Conservation (phyloP, 2,113 vertebrate genomes). For the Puma concolor region DNA sequence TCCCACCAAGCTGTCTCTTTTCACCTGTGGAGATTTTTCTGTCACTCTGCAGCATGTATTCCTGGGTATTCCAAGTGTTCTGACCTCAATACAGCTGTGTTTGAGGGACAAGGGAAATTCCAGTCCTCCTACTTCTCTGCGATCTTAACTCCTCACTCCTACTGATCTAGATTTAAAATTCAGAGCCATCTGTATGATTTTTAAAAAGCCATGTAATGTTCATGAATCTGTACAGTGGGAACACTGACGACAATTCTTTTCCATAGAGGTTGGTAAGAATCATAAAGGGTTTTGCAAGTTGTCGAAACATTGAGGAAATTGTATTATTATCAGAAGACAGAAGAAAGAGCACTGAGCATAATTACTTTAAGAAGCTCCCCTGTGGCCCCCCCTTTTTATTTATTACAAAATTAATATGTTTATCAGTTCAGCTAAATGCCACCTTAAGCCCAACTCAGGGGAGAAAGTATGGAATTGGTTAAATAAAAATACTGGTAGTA, state of each 20-base stretch:
- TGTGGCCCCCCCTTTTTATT: background rate
- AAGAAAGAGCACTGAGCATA: background rate
- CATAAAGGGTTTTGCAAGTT: background rate
- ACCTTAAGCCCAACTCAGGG: background rate
- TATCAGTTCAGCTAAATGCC: background rate
- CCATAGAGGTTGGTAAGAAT: background rate
- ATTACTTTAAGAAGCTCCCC: background rate
- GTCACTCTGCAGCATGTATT: too few relatives aligned
- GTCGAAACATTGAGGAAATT: background rate
- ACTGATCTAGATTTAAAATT: background rate
- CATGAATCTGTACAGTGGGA: background rate
- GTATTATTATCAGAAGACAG: background rate
- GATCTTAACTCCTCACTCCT: too few relatives aligned
- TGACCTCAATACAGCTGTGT: too few relatives aligned
- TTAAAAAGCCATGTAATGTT: background rate
- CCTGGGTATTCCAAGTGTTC: too few relatives aligned
- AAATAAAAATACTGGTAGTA: background rate
- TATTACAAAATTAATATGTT: background rate
- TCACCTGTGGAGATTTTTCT: too few relatives aligned
- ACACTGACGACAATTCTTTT: background rate
- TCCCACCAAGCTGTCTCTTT: too few relatives aligned
- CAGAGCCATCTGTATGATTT: background rate
- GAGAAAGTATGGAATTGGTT: background rate
- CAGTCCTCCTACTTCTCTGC: too few relatives aligned
- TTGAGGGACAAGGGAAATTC: too few relatives aligned